Conservation (phyloP, 2,888 invertebrate species). For the Ametastegia equiseti region DNA sequence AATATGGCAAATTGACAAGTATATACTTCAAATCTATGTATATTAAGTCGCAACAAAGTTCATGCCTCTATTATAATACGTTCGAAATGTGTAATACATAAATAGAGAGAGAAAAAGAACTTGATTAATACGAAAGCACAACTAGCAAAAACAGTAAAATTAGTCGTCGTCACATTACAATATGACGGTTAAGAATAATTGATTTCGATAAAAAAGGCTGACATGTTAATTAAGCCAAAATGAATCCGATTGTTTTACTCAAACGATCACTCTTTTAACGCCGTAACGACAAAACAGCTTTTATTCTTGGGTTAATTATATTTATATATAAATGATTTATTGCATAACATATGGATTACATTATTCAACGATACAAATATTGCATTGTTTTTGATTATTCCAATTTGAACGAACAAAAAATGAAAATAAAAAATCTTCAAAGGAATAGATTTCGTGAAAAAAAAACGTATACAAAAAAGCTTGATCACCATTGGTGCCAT, state of each 20-base stretch:
- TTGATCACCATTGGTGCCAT: conserved; percentile 23
- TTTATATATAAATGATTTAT: conserved; percentile 5
- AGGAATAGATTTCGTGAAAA: neutral
- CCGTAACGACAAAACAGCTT: neutral
- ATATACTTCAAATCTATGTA: neutral
- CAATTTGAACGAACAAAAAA: neutral
- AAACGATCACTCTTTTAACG: neutral
- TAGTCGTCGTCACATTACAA: neutral
- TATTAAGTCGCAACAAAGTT: neutral
- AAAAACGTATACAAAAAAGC: neutral
- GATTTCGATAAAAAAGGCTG: conserved; percentile 6
- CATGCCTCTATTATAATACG: neutral
- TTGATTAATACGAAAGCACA: neutral
- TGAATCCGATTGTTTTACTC: neutral
- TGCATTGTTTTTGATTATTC: conserved; percentile 6
- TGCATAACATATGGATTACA: conserved; percentile 12
- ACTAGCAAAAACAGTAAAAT: neutral
- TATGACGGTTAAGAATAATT: neutral
- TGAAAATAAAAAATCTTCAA: conserved; percentile 12
- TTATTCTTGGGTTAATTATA: neutral
- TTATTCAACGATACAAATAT: conserved; percentile 21
- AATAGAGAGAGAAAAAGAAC: neutral
- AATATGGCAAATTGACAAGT: conserved; percentile 38
- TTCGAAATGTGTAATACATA: neutral
- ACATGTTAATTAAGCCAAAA: neutral